Conservation (phyloP, 2,797 vertebrate species). For the Notamacropus eugenii region DNA sequence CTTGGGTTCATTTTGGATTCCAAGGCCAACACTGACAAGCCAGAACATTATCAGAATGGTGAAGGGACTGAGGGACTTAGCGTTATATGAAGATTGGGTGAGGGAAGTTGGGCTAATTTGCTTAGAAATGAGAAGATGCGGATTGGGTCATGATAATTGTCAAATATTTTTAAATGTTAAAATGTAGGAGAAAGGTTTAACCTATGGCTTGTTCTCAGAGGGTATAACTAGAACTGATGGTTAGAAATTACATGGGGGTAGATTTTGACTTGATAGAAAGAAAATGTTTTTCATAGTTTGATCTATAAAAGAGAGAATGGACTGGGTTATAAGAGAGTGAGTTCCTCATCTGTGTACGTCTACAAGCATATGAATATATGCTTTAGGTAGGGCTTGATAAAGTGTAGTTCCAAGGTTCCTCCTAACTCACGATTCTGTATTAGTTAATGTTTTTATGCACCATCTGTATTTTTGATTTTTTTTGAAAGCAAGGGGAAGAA, state of each 20-base stretch:
- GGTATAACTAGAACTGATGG: neutral
- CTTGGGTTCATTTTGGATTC: neutral
- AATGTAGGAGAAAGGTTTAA: neutral
- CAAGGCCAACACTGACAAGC: neutral
- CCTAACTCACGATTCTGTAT: neutral
- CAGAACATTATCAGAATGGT: neutral
- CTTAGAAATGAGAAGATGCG: neutral
- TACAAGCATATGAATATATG: neutral
- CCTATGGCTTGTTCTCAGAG: neutral
- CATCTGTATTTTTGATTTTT: slow-evolving; percentile 56
- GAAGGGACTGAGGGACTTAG: neutral
- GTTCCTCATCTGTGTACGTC: neutral
- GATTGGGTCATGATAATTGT: neutral
- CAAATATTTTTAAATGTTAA: neutral
- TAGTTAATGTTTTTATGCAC: neutral
- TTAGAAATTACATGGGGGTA: neutral
- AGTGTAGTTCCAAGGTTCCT: neutral
- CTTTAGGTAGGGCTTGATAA: neutral
- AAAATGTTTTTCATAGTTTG: neutral
- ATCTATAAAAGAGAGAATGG: neutral
- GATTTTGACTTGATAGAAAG: neutral
- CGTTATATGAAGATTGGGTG: neutral
- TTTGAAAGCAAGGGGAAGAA: slow-evolving; percentile 79
- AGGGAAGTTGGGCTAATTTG: neutral
- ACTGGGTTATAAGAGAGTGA: neutral